A percentile compares a stretch with the other conserved stretches of the same genome.
phyloP scores from a whole-genome alignment of 2,113 vertebrate genomes.

The Indri indri region DNA sequence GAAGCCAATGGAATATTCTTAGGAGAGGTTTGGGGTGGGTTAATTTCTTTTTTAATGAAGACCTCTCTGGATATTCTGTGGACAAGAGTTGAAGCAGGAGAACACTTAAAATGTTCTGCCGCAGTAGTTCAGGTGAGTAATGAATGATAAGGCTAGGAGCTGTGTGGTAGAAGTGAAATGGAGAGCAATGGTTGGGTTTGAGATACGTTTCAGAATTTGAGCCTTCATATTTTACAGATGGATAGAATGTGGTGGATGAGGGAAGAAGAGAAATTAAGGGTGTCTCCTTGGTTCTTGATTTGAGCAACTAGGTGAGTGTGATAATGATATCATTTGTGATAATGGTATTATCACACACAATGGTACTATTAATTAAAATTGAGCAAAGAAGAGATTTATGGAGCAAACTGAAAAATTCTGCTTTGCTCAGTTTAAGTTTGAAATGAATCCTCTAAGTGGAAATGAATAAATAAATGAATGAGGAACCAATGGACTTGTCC shows the following conservation, averaged over 20 bases:
- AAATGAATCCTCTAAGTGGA: not conserved
- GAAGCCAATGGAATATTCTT: not conserved
- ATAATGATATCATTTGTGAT: too few species aligned
- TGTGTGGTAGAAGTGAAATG: not conserved
- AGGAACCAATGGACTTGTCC: not conserved
- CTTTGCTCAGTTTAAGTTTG: not conserved
- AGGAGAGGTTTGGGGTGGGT: not conserved
- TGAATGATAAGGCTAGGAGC: not conserved
- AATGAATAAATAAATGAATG: not conserved
- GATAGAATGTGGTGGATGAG: not conserved
- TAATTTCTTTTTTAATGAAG: not conserved
- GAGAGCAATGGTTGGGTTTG: not conserved
- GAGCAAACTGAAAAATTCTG: not conserved
- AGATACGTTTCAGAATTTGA: not conserved
- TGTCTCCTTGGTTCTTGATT: not conserved
- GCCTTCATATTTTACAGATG: not conserved
- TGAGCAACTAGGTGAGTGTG: not conserved
- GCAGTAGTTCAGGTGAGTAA: not conserved
- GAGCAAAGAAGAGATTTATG: not conserved
- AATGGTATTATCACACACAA: too few species aligned
- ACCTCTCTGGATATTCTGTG: not conserved
- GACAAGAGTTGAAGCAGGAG: not conserved
- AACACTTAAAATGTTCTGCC: not conserved
- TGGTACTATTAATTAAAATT: not conserved
- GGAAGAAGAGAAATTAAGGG: not conserved